These are phyloP conservation scores for Limonius californicus DNA, from an alignment of 1,140 invertebrate genomes.

Conservation along the genomic window DNA sequence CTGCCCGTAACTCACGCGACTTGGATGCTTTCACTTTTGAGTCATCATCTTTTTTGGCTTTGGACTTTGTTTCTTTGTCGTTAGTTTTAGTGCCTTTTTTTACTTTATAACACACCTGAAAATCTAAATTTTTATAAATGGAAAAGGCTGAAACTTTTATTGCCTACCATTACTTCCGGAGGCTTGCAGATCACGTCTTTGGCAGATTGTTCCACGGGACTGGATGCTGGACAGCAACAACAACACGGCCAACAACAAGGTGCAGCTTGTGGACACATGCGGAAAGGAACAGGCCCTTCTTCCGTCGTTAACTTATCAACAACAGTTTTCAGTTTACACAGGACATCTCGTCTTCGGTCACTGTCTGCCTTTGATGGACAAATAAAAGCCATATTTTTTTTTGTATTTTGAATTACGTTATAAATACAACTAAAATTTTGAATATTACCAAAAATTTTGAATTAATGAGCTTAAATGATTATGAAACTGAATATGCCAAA, in stretches of 20 bases:
- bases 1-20: slow-evolving; percentile 62
- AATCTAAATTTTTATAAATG: too few species aligned
- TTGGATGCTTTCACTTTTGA: slow-evolving; percentile 39
- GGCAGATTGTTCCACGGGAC: neutral
- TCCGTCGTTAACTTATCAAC: neutral
- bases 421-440: too few species aligned
- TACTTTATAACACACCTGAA: slow-evolving; percentile 8
- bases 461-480: too few species aligned
- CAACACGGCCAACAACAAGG: neutral
- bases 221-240: neutral
- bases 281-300: neutral
- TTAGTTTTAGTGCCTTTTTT: neutral
- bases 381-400: neutral
- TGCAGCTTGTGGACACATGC: neutral
- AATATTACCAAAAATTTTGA: too few species aligned
- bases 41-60: neutral
- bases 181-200: neutral
- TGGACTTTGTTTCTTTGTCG: neutral
- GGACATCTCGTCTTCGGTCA: neutral
- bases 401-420: too few species aligned
- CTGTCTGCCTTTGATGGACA: neutral
- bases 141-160: too few species aligned
- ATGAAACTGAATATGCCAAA: too few species aligned
- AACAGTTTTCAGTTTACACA: neutral
- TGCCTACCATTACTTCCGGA: slow-evolving; percentile 11